Conservation (phyloP, 2,113 vertebrate species). For the Oreotrochilus melanogaster region DNA sequence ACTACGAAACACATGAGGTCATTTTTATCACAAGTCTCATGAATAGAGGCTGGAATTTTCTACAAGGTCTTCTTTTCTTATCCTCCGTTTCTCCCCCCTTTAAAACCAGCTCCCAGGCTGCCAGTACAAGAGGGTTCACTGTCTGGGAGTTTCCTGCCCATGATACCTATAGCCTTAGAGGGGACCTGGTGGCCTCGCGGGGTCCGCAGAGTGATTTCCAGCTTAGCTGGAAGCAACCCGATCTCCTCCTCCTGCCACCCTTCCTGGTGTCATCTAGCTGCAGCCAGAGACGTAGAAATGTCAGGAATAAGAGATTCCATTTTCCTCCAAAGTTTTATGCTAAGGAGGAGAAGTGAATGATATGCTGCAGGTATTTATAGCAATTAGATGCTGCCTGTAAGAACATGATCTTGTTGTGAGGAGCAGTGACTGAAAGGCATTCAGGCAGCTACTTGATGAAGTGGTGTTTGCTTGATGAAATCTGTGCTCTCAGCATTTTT, state of each 20-base stretch:
- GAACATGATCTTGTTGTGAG: conserved; percentile 17
- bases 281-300: neutral
- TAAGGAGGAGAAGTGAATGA: conserved; percentile 29
- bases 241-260: conserved; percentile 30
- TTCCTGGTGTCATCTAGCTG: neutral
- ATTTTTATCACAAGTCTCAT: conserved; percentile 51
- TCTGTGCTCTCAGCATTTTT: neutral
- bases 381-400: conserved; percentile 14
- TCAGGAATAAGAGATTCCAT: neutral
- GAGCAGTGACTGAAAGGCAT: neutral
- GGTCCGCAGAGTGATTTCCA: neutral
- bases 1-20: conserved; percentile 46
- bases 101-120: neutral
- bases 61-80: conserved; percentile 67
- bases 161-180: conserved; percentile 19
- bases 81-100: neutral
- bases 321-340: conserved; percentile 31
- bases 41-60: conserved; percentile 54
- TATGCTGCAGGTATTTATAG: conserved; percentile 14
- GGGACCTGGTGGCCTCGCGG: neutral
- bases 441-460: conserved; percentile 7
- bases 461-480: neutral
- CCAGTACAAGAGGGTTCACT: conserved; percentile 43
- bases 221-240: conserved; percentile 33
- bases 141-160: conserved; percentile 32